A percentile compares a stretch with the other conserved stretches of the same genome.
Evolutionary conservation across 2,888 invertebrate genomes (phyloP).

Genomic region (Thymelicus lineola): DNA sequence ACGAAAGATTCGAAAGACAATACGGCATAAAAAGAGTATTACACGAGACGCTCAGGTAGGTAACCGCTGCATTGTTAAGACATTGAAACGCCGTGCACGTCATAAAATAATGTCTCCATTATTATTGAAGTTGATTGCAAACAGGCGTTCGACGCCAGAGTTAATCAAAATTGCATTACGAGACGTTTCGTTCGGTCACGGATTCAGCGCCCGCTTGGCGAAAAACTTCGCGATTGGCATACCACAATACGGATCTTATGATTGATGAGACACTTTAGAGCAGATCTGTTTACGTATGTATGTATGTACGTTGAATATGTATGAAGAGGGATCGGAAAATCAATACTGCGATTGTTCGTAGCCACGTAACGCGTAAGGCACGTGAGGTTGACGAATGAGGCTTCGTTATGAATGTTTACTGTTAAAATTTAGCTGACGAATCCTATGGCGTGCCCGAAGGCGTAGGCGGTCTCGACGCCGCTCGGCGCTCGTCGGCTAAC

Average conservation of each 20-base stretch:
- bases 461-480: conserved; percentile 64
- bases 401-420: conserved; percentile 69
- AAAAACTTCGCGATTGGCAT: conserved; percentile 64
- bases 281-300: conserved; percentile 39
- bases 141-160: conserved; percentile 54
- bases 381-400: conserved; percentile 54
- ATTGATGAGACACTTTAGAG: conserved; percentile 59
- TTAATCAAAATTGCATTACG: conserved; percentile 82
- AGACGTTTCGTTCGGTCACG: conserved; percentile 69
- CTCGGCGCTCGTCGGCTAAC: conserved; percentile 67
- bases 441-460: conserved; percentile 56
- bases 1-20: conserved; percentile 29
- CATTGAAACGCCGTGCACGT: conserved; percentile 46
- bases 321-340: conserved; percentile 40
- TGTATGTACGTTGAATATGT: conserved; percentile 32
- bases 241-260: conserved; percentile 56
- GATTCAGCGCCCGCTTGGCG: conserved; percentile 51
- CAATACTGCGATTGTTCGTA: conserved; percentile 51
- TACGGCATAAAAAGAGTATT: conserved; percentile 34
- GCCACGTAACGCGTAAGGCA: conserved; percentile 53
- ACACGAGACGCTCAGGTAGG: conserved; percentile 35
- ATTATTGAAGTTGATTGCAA: conserved; percentile 57
- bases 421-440: conserved; percentile 65
- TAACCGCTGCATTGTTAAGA: conserved; percentile 38
- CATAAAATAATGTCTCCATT: conserved; percentile 71